A percentile compares a stretch with the other conserved stretches of the same genome.
Evolutionary conservation across 2,113 vertebrate genomes (phyloP).

Genomic region (Amphiprion percula): DNA sequence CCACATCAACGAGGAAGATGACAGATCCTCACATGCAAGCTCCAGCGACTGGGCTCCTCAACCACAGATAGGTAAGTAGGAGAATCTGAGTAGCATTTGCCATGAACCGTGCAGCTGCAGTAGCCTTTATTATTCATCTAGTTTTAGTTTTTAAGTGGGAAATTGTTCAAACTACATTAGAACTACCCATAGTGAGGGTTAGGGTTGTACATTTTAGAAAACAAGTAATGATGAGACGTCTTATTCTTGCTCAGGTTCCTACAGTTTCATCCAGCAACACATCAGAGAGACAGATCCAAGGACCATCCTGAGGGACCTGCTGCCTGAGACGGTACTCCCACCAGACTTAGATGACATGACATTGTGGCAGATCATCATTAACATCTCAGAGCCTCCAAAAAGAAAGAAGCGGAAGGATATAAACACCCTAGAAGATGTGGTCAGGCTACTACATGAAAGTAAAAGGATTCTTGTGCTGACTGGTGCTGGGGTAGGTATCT

Average conservation of each 20-base stretch:
- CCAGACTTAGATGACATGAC: conserved; percentile 98
- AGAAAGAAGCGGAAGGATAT: conserved; percentile 98
- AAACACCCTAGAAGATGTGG: conserved; percentile 96
- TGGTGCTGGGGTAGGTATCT: conserved; percentile 93
- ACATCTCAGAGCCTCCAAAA: conserved; percentile 99
- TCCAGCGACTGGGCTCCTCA: conserved; percentile 98
- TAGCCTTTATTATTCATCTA: too few relatives aligned
- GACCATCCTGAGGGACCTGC: conserved; percentile 93
- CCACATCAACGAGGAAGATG: conserved; percentile 92
- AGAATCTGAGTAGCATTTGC: not conserved
- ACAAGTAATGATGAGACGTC: conserved; percentile 14
- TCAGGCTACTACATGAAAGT: conserved; percentile 93
- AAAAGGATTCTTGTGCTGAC: conserved; percentile 97
- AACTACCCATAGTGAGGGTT: not conserved
- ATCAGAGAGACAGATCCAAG: conserved; percentile 96
- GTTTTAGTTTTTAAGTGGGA: too few relatives aligned
- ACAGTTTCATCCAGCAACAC: conserved; percentile 97
- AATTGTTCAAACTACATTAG: too few relatives aligned
- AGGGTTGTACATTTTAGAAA: not conserved
- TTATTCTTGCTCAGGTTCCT: conserved; percentile 88
- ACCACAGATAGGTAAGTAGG: conserved; percentile 91
- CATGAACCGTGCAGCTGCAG: too few relatives aligned
- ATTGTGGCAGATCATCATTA: conserved; percentile 98
- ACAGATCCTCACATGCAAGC: conserved; percentile 95
- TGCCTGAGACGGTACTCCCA: conserved; percentile 94